These are phyloP conservation scores for Amyelois transitella DNA, from an alignment of 1,140 invertebrate species.

Conservation along the genomic window DNA sequence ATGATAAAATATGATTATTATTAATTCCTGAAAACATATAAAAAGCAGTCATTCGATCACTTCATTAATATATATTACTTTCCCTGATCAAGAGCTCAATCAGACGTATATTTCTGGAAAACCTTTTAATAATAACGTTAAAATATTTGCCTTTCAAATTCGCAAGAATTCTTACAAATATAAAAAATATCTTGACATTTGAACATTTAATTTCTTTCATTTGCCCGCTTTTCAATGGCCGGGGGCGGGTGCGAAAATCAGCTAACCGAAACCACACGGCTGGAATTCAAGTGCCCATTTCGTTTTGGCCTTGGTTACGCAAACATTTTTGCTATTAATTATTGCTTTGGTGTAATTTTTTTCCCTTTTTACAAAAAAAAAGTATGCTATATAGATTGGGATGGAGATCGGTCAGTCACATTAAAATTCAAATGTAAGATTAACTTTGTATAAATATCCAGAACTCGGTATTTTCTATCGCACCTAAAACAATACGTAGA, in stretches of 20 bases:
- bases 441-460: neutral
- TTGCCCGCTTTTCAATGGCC: neutral
- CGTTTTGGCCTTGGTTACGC: neutral
- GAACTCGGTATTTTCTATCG: neutral
- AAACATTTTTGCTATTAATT: neutral
- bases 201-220: neutral
- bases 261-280: neutral
- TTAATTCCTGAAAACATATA: too few relatives aligned
- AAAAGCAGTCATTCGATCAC: too few relatives aligned
- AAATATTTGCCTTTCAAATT: neutral
- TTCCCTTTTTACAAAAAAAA: neutral
- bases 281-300: neutral
- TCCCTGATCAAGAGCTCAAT: too few relatives aligned
- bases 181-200: neutral
- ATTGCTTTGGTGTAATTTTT: too few relatives aligned
- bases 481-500: slow-evolving; percentile 3
- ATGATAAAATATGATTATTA: too few relatives aligned
- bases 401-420: neutral
- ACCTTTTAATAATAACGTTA: neutral
- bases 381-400: neutral
- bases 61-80: too few relatives aligned
- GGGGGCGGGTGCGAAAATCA: neutral
- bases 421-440: slow-evolving; percentile 1
- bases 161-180: neutral
- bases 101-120: too few relatives aligned